A percentile compares a stretch with the other conserved stretches of the same genome.
phyloP scores from a whole-genome alignment of 2,113 vertebrate species.

The Mus spicilegus region DNA sequence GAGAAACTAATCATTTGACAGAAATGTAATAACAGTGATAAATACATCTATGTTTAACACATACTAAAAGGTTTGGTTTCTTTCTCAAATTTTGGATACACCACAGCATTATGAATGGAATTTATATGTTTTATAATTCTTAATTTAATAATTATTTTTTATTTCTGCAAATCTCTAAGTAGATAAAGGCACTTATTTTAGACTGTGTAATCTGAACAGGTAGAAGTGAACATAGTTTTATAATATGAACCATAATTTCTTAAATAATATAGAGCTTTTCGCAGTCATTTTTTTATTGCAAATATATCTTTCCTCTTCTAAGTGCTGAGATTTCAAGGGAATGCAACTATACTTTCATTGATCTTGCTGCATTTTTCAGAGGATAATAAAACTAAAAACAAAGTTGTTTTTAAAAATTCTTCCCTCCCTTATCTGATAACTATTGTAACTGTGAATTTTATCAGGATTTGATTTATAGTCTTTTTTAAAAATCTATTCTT shows the following conservation, averaged over 20 bases:
- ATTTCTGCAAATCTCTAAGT: constrained; percentile 50
- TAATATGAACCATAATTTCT: constrained; percentile 64
- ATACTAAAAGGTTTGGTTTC: background rate
- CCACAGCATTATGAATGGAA: background rate
- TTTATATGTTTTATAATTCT: background rate
- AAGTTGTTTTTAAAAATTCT: constrained; percentile 16
- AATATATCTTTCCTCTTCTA: background rate
- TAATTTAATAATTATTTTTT: background rate
- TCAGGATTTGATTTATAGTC: constrained; percentile 84
- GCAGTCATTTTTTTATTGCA: constrained; percentile 59
- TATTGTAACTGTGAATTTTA: constrained; percentile 80
- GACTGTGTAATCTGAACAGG: constrained; percentile 42
- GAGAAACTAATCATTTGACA: background rate
- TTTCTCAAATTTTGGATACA: background rate
- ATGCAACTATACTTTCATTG: background rate
- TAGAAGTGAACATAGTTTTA: constrained; percentile 49
- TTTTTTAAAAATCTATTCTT: constrained; percentile 80
- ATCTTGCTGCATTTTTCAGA: constrained; percentile 74
- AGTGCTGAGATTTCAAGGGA: fast-evolving
- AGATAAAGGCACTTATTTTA: constrained; percentile 63
- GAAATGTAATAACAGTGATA: background rate
- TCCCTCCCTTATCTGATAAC: constrained; percentile 72
- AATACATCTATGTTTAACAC: background rate
- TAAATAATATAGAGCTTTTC: constrained; percentile 70
- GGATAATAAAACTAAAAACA: constrained; percentile 74